phyloP scores from a whole-genome alignment of 1,140 invertebrate species.

The Zaprionus davidi region DNA sequence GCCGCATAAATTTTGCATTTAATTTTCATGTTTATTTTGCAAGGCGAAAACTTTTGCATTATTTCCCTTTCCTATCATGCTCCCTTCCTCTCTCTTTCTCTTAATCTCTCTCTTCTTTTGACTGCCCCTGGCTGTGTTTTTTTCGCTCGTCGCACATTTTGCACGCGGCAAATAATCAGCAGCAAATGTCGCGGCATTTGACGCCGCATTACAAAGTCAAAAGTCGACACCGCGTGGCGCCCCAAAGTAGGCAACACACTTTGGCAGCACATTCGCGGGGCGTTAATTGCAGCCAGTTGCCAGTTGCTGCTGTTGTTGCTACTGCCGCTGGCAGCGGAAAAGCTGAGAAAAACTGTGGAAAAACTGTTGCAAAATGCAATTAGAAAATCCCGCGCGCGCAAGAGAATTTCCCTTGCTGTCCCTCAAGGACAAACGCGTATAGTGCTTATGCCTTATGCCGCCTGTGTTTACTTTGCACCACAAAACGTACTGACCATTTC shows the following conservation, averaged over 20 bases:
- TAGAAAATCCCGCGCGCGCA: constrained; percentile 48
- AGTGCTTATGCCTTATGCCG: background rate
- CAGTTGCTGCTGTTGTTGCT: too few relatives aligned
- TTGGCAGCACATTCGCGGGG: constrained; percentile 13
- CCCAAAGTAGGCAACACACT: constrained; percentile 31
- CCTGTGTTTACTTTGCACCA: background rate
- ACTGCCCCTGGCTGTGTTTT: background rate
- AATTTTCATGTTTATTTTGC: constrained; percentile 9
- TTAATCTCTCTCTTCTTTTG: background rate
- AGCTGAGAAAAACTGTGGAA: constrained; percentile 26
- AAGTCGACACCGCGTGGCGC: background rate
- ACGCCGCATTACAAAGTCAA: background rate
- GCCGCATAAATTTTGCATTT: constrained; percentile 3
- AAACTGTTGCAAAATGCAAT: constrained; percentile 74
- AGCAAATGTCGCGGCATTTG: constrained; percentile 4
- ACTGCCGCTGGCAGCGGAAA: background rate
- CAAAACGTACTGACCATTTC: constrained; percentile 59
- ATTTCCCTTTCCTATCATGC: background rate
- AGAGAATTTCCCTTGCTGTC: constrained; percentile 22
- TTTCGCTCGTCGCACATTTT: background rate
- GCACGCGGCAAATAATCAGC: constrained; percentile 2
- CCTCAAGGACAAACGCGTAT: background rate
- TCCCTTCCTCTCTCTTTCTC: background rate
- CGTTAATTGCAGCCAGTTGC: constrained; percentile 47
- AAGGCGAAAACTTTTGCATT: background rate